These are phyloP conservation scores for Eupeodes luniger DNA, from an alignment of 2,888 invertebrate species.

Conservation along the genomic window DNA sequence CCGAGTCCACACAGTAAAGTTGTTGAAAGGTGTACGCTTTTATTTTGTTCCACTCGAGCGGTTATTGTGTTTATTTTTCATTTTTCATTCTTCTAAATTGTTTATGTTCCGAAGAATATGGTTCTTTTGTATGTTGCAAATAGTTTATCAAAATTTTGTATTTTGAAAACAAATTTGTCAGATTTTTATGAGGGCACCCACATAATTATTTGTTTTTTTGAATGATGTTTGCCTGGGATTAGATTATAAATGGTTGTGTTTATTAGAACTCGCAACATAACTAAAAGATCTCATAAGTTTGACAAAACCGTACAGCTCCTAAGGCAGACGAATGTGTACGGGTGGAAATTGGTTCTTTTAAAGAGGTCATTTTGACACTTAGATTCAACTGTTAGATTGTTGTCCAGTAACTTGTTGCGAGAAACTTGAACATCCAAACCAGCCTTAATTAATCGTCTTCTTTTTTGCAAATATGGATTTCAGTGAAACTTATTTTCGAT, in stretches of 20 bases:
- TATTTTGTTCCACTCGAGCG: conserved; percentile 14
- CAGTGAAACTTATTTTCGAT: too few species aligned
- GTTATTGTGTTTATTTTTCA: conserved; percentile 64
- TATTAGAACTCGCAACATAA: neutral
- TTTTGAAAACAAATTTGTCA: neutral
- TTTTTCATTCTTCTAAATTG: conserved; percentile 39
- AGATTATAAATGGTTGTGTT: neutral
- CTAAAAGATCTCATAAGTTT: too few species aligned
- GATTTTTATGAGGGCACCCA: neutral
- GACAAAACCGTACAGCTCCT: too few species aligned
- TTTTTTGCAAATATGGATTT: too few species aligned
- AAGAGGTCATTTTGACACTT: too few species aligned
- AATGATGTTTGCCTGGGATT: neutral
- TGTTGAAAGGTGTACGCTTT: conserved; percentile 21
- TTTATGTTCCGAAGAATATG: conserved; percentile 48
- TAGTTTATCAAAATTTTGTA: conserved; percentile 43
- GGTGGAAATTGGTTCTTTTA: too few species aligned
- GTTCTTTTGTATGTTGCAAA: conserved; percentile 55
- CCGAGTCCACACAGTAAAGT: neutral
- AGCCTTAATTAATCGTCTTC: too few species aligned
- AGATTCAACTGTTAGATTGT: too few species aligned
- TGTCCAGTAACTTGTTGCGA: too few species aligned
- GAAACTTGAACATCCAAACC: too few species aligned
- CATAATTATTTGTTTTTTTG: neutral
- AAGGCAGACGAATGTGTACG: too few species aligned